These are phyloP conservation scores for Drosophila incognita DNA, from an alignment of 2,888 invertebrate species.

Conservation along the genomic window DNA sequence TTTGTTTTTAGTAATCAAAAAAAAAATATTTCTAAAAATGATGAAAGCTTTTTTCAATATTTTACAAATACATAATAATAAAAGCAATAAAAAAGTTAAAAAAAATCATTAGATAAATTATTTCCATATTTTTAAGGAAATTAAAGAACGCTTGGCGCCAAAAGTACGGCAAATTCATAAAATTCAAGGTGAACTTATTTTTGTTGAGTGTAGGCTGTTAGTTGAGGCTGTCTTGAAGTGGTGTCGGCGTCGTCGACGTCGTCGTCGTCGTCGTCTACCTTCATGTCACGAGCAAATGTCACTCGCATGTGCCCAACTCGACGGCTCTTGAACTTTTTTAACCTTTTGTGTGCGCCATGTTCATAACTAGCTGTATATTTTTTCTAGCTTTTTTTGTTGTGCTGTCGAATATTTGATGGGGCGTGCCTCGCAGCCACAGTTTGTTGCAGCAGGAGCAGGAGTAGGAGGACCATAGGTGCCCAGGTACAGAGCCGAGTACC, in stretches of 20 bases:
- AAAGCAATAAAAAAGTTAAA: background rate
- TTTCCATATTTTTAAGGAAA: background rate
- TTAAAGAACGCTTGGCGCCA: background rate
- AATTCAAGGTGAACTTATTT: background rate
- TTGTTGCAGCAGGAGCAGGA: conserved; percentile 15
- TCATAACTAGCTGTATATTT: conserved; percentile 65
- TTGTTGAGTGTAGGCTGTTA: conserved; percentile 2
- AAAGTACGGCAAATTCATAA: background rate
- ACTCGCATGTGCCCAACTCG: conserved; percentile 73
- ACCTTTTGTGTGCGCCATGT: conserved; percentile 70
- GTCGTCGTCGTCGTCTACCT: conserved; percentile 72
- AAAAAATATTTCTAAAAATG: background rate
- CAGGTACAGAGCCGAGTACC: conserved; percentile 13
- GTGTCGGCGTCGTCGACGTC: conserved; percentile 43
- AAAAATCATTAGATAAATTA: background rate
- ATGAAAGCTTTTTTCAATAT: background rate
- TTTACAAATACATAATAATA: background rate
- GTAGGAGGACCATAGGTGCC: background rate
- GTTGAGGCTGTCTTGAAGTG: conserved; percentile 64
- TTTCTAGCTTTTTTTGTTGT: conserved; percentile 3
- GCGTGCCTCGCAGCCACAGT: conserved; percentile 44
- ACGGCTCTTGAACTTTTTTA: conserved; percentile 77
- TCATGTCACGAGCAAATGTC: conserved; percentile 77
- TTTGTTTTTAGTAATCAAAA: background rate
- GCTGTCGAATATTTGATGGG: conserved; percentile 25